A percentile compares a stretch with the other conserved stretches of the same genome.
Evolutionary conservation across 2,113 vertebrate genomes (phyloP).

Genomic region (Archilochus colubris): DNA sequence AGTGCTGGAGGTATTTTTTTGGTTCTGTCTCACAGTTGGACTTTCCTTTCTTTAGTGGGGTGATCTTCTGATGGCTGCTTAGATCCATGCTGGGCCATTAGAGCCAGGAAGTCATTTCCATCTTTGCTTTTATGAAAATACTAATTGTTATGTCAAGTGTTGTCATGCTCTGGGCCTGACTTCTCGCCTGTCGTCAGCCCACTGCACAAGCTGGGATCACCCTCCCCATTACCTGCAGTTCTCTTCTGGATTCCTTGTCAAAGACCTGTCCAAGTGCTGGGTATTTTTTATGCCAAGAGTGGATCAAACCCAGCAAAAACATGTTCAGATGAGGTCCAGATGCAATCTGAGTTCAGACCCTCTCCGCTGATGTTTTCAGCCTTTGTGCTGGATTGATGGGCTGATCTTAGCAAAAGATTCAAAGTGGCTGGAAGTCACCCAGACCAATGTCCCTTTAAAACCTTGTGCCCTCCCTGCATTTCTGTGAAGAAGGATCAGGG

Average conservation of each 20-base stretch:
- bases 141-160: background rate
- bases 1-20: background rate
- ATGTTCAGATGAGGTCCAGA: background rate
- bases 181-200: accelerated
- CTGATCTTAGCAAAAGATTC: background rate
- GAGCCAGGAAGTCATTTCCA: background rate
- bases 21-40: background rate
- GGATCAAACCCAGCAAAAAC: background rate
- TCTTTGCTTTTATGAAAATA: background rate
- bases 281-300: background rate
- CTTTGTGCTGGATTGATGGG: background rate
- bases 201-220: background rate
- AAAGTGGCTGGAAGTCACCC: background rate
- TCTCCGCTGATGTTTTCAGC: background rate
- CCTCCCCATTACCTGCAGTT: background rate
- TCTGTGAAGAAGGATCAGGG: background rate
- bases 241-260: background rate
- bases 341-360: background rate
- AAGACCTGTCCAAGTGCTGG: background rate
- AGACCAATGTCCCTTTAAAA: background rate
- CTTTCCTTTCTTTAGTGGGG: background rate
- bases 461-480: accelerated
- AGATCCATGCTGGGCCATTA: background rate
- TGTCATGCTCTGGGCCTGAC: accelerated
- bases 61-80: background rate